Base-by-base conservation (phyloP, 2,888 invertebrate genomes). In the Sisyra nigra region DNA sequence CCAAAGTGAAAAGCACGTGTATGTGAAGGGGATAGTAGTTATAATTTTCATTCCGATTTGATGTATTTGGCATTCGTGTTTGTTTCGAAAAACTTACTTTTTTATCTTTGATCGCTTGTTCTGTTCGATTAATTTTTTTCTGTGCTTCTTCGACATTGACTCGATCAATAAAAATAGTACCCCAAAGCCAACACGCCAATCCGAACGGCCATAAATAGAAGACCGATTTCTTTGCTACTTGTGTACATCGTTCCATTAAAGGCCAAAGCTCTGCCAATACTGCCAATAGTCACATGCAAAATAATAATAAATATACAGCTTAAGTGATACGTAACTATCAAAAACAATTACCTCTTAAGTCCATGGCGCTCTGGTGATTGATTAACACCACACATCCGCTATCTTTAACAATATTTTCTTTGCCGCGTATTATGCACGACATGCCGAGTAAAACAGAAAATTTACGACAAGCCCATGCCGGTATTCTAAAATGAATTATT, bases 311-410 rank as follows among this genome's bases (percentile, higher is more conserved):
- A 50, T 39, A 39, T 13, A 41, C 31, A 37, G 18, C 43, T 34
- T 24, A 10, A 40, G 10, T 8, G 14, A 42, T 15, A 45, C 8
- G 31, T 9, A 30, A 33, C 29, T 42, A 9, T 18, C 2, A 13
- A 13, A 40, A 45, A 43, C 45, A 54, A 66, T 68, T 68, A 87
- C 89, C 80, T 52, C 82, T 73, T 45, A 92, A 69, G 62, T 93
- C 93, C 42, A 93, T 60, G 17, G 78, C 72, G 58, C 87, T 89
- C 65, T 92, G 92, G 60, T 93, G 92, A 65, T 93, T 93, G 46
- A 87, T 72, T 11, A 92, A 67, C 7, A 92, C 73, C 9, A 93
- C 79, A 53, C 76, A 78, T 1, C 91, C 86, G 45, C 76, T 71
- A 40, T 78, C 72, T 54, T 75, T 70, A 47, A 78, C 75, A 8